Percentiles rank a stretch among this genome's conserved stretches.
Conservation (phyloP, 2,797 vertebrate genomes). For the Manis crassicaudata region DNA sequence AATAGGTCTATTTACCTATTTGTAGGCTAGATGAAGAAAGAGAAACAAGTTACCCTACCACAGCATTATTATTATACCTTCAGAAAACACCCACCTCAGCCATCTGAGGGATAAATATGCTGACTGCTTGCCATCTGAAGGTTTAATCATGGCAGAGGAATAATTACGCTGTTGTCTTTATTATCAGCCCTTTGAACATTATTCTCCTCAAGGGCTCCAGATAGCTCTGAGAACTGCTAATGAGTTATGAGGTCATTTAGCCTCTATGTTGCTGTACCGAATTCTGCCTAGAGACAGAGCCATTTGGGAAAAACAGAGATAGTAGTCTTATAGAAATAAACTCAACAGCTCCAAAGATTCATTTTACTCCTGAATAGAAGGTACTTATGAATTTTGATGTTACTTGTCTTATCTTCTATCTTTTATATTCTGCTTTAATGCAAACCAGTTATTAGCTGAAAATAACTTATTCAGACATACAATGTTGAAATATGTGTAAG, state of each 20-base stretch:
- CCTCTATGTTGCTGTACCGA: constrained; percentile 69
- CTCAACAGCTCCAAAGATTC: constrained; percentile 32
- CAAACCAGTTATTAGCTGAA: neutral
- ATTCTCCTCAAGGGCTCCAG: constrained; percentile 74
- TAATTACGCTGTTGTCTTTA: constrained; percentile 77
- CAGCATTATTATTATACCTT: constrained; percentile 51
- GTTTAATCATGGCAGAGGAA: constrained; percentile 71
- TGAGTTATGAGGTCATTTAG: constrained; percentile 80
- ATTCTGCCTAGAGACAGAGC: constrained; percentile 60
- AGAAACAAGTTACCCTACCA: constrained; percentile 54
- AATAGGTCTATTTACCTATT: constrained; percentile 21
- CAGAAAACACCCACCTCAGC: constrained; percentile 73
- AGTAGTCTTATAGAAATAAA: constrained; percentile 50
- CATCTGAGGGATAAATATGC: constrained; percentile 69
- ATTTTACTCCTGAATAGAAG: constrained; percentile 47
- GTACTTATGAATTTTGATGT: neutral
- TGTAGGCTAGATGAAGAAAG: constrained; percentile 41
- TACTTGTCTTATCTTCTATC: constrained; percentile 15
- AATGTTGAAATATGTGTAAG: neutral
- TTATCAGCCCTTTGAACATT: constrained; percentile 72
- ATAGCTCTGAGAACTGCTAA: constrained; percentile 77
- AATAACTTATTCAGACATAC: constrained; percentile 32
- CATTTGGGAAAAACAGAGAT: constrained; percentile 46
- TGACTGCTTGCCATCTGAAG: constrained; percentile 73
- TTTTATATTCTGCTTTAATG: constrained; percentile 28